A percentile compares a stretch with the other conserved stretches of the same genome.
Conservation (phyloP, 2,888 invertebrate genomes). For the Steromphala cineraria region DNA sequence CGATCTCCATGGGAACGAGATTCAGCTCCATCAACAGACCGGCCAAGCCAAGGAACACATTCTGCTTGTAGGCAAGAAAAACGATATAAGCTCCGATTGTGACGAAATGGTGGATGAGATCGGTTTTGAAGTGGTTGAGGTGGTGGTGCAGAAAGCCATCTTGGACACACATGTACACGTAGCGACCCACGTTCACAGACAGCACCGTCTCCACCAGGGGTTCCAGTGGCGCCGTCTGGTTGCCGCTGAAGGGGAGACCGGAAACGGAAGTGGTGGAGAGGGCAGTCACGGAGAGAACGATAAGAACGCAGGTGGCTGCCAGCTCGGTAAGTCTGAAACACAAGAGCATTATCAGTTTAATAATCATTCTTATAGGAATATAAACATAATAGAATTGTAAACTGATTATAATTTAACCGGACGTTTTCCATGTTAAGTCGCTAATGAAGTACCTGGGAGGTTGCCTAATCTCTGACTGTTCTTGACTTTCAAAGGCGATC, state of each 20-base stretch:
- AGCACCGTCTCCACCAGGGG: slow-evolving; percentile 38
- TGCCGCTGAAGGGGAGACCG: slow-evolving; percentile 43
- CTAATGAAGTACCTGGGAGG: too few relatives aligned
- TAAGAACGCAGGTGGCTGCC: slow-evolving; percentile 37
- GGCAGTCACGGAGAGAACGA: slow-evolving; percentile 38
- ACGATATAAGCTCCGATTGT: slow-evolving; percentile 47
- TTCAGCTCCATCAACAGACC: slow-evolving; percentile 52
- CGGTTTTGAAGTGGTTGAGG: slow-evolving; percentile 38
- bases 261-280: slow-evolving; percentile 44
- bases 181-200: slow-evolving; percentile 51
- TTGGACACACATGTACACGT: slow-evolving; percentile 43
- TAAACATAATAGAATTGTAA: too few relatives aligned
- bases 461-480: too few relatives aligned
- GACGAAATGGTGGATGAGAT: slow-evolving; percentile 49
- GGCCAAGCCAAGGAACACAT: slow-evolving; percentile 46
- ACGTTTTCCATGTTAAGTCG: too few relatives aligned
- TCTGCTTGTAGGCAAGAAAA: slow-evolving; percentile 49
- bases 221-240: slow-evolving; percentile 7
- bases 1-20: slow-evolving; percentile 41
- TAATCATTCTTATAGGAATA: too few relatives aligned
- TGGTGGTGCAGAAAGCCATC: slow-evolving; percentile 32
- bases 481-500: too few relatives aligned
- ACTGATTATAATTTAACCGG: too few relatives aligned
- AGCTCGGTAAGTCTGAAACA: slow-evolving; percentile 55
- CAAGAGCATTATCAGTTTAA: background rate